Evolutionary conservation across 2,797 vertebrate species (phyloP).

Genomic region (Borostomias antarcticus): DNA sequence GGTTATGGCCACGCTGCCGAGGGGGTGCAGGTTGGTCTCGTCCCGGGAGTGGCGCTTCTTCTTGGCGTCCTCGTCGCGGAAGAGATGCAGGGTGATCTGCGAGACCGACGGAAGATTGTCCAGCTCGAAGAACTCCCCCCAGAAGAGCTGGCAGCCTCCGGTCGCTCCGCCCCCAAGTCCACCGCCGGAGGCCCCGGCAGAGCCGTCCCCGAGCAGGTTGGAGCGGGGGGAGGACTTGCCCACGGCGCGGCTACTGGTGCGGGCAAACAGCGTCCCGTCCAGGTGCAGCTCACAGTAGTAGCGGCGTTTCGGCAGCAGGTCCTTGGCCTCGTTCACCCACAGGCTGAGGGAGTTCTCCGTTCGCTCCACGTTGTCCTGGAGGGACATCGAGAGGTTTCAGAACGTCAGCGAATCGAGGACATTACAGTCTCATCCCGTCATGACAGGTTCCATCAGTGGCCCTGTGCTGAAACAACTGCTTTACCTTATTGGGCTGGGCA

Average conservation of each 20-base stretch:
- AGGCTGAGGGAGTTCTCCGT: constrained; percentile 87
- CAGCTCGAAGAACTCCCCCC: constrained; percentile 92
- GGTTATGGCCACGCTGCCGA: constrained; percentile 81
- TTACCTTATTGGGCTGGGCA: constrained; percentile 88
- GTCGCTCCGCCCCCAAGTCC: constrained; percentile 45
- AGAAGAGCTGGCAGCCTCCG: constrained; percentile 83
- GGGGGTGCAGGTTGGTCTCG: constrained; percentile 58
- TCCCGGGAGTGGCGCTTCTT: constrained; percentile 77
- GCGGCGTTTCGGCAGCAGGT: constrained; percentile 77
- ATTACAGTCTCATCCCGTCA: not conserved
- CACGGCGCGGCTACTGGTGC: constrained; percentile 79
- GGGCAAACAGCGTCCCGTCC: constrained; percentile 85
- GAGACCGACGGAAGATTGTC: constrained; percentile 81
- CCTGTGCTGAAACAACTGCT: not conserved
- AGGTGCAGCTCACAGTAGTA: constrained; percentile 86
- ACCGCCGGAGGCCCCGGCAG: constrained; percentile 37
- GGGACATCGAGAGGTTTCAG: constrained; percentile 1
- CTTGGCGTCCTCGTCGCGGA: constrained; percentile 81
- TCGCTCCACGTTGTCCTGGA: constrained; percentile 87
- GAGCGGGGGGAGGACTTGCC: constrained; percentile 65
- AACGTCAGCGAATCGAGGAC: not conserved
- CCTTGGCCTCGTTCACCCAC: constrained; percentile 92
- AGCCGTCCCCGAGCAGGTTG: constrained; percentile 54
- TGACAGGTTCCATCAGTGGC: not conserved
- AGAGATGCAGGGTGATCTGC: constrained; percentile 83